phyloP scores from a whole-genome alignment of 53 echinoderm and acorn worm genomes.

The Antedon mediterranea region DNA sequence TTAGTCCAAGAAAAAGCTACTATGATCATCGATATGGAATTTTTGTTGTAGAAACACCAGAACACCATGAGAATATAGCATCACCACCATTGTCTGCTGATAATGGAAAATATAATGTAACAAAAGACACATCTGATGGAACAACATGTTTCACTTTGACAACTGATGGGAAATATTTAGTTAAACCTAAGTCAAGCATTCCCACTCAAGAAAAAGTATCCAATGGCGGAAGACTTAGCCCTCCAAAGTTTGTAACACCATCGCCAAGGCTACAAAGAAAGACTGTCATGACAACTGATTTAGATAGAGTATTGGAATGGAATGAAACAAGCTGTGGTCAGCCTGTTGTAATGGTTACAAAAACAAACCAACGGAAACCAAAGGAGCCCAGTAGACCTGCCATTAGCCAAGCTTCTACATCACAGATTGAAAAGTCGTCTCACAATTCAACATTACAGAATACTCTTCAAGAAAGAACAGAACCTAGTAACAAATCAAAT shows the following conservation, averaged over 20 bases:
- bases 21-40: background rate
- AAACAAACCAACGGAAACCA: background rate
- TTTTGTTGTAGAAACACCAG: background rate
- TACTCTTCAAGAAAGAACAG: background rate
- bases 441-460: background rate
- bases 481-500: background rate
- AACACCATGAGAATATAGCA: background rate
- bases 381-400: constrained; percentile 18
- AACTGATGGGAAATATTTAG: background rate
- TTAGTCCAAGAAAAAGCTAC: background rate
- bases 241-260: background rate
- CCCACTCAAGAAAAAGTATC: background rate
- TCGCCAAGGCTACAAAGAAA: background rate
- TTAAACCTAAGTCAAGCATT: background rate
- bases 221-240: background rate
- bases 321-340: background rate
- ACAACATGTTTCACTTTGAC: background rate
- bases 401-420: constrained; percentile 18
- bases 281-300: background rate
- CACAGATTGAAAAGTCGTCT: background rate
- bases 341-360: background rate
- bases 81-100: background rate
- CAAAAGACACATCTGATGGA: too few species aligned
- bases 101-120: too few species aligned
- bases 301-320: background rate